Evolutionary conservation across 1,140 invertebrate species (phyloP).

Genomic region (Eurytemora carolleeae): DNA sequence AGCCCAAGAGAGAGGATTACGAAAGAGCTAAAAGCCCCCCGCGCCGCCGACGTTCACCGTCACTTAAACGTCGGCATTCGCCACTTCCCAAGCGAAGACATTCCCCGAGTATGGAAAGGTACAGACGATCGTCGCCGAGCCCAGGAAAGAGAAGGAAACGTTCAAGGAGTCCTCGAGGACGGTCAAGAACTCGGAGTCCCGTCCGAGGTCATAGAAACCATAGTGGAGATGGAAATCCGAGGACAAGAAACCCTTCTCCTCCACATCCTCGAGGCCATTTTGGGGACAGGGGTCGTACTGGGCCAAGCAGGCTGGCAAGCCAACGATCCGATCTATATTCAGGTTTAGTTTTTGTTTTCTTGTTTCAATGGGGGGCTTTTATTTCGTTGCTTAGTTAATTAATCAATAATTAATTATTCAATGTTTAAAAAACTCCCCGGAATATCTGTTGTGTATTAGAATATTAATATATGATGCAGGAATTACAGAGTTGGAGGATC

Average conservation of each 20-base stretch:
- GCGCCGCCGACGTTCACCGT: too few species aligned
- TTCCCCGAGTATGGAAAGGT: neutral
- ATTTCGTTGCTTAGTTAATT: too few species aligned
- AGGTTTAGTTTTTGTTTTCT: too few species aligned
- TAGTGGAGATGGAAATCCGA: too few species aligned
- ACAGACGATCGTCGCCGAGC: neutral
- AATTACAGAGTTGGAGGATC: neutral
- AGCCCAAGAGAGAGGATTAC: neutral
- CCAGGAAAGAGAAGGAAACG: neutral
- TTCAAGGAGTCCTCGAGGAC: neutral
- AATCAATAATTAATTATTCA: too few species aligned
- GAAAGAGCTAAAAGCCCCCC: too few species aligned
- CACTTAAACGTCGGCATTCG: neutral
- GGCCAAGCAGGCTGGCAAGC: neutral
- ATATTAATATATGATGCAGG: too few species aligned
- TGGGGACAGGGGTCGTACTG: neutral
- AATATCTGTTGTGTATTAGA: too few species aligned
- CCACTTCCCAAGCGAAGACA: neutral
- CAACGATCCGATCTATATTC: neutral
- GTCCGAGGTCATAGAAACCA: too few species aligned
- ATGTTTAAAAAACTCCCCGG: too few species aligned
- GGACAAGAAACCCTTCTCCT: neutral
- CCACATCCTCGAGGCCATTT: neutral
- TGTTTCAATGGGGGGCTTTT: too few species aligned
- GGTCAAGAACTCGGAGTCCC: too few species aligned